Evolutionary conservation across 2,888 invertebrate species (phyloP).

Genomic region (Apocheima hispidaria): DNA sequence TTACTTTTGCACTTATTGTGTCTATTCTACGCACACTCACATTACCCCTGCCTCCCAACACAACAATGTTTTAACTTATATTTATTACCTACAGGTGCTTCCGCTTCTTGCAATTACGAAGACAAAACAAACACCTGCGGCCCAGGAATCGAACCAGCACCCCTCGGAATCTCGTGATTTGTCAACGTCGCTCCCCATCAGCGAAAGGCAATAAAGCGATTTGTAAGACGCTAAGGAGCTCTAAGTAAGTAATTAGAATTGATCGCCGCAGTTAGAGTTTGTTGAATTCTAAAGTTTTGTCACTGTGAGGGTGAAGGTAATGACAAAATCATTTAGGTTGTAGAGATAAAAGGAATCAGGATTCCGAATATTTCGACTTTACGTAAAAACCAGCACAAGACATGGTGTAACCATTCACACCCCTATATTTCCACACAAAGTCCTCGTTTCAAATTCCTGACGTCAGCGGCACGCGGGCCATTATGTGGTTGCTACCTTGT

Average conservation of each 20-base stretch:
- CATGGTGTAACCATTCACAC: too few species aligned
- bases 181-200: conserved; percentile 53
- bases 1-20: too few species aligned
- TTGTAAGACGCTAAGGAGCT: conserved; percentile 31
- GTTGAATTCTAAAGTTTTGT: not conserved
- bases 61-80: conserved; percentile 5
- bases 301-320: not conserved
- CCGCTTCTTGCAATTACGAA: conserved; percentile 56
- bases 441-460: too few species aligned
- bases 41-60: too few species aligned
- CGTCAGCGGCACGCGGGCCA: too few species aligned
- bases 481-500: too few species aligned
- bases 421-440: too few species aligned
- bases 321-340: not conserved
- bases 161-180: conserved; percentile 52
- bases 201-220: conserved; percentile 39
- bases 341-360: too few species aligned
- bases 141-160: conserved; percentile 11
- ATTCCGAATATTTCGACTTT: too few species aligned
- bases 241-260: conserved; percentile 25
- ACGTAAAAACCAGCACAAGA: too few species aligned
- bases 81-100: conserved; percentile 5
- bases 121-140: conserved; percentile 52
- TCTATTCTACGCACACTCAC: too few species aligned
- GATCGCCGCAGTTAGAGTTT: conserved; percentile 23